phyloP scores from a whole-genome alignment of 2,113 vertebrate species.

The Quiscalus mexicanus region DNA sequence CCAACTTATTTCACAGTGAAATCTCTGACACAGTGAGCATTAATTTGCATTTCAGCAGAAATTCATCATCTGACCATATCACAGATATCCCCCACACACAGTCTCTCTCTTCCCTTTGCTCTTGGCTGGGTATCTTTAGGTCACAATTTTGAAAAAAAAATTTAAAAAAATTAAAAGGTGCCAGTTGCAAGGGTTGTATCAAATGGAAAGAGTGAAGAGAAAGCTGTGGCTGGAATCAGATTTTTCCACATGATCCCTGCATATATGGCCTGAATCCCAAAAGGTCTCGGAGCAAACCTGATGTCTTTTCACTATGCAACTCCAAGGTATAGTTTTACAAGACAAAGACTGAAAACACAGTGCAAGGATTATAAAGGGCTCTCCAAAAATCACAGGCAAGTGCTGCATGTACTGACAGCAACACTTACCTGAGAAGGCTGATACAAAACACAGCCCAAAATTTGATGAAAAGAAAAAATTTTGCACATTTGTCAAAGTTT shows the following conservation, averaged over 20 bases:
- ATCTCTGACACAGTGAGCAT: neutral
- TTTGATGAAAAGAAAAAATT: neutral
- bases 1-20: neutral
- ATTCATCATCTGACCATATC: neutral
- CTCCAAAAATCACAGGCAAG: neutral
- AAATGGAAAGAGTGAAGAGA: neutral
- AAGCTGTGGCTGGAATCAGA: neutral
- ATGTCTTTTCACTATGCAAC: neutral
- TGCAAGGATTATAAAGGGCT: neutral
- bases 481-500: neutral
- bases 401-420: neutral
- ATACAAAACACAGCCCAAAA: neutral
- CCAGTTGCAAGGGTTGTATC: neutral
- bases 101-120: neutral
- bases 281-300: neutral
- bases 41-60: slow-evolving; percentile 4
- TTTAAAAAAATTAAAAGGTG: neutral
- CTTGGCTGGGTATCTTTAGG: neutral
- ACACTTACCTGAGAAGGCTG: neutral
- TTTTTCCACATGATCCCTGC: neutral
- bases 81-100: neutral
- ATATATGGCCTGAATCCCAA: neutral
- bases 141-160: neutral
- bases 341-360: neutral
- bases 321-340: neutral